Evolutionary conservation across 2,888 invertebrate species (phyloP).

Genomic region (Euspilapteryx auroguttella): DNA sequence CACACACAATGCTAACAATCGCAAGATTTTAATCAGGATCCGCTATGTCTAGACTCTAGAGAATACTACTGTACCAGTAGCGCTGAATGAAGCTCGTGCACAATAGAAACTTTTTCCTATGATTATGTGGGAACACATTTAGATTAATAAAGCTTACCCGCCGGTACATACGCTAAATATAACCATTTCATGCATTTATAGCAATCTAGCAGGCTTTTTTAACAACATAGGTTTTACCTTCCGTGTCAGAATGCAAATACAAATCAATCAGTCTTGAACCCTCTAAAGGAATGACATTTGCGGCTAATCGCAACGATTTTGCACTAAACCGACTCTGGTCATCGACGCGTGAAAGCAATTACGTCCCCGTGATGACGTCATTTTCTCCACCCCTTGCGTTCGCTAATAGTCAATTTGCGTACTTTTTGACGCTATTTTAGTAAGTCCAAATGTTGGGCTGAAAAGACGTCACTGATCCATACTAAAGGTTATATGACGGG

Average conservation of each 20-base stretch:
- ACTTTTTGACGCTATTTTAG: slow-evolving; percentile 27
- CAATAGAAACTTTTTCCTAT: too few species aligned
- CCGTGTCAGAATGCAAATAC: not conserved
- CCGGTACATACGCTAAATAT: too few species aligned
- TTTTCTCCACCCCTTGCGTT: slow-evolving; percentile 29
- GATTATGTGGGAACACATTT: too few species aligned
- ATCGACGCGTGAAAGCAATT: slow-evolving; percentile 57
- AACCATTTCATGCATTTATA: too few species aligned
- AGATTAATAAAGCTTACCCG: too few species aligned
- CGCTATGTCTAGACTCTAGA: slow-evolving; percentile 34
- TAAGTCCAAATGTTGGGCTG: too few species aligned
- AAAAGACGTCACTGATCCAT: too few species aligned
- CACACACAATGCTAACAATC: slow-evolving; percentile 25
- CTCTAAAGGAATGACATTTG: slow-evolving; percentile 44
- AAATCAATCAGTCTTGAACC: slow-evolving; percentile 14
- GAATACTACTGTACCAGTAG: too few species aligned
- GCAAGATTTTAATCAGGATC: slow-evolving; percentile 46
- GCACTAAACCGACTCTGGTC: slow-evolving; percentile 23
- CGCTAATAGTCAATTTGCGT: slow-evolving; percentile 51
- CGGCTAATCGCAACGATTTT: slow-evolving; percentile 49
- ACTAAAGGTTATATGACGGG: too few species aligned
- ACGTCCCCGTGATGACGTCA: slow-evolving; percentile 54
- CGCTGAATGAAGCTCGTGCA: slow-evolving; percentile 17
- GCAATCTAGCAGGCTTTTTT: too few species aligned
- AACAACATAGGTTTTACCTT: too few species aligned